Conservation (phyloP, 2,888 invertebrate genomes). For the Netelia fuscicornis region DNA sequence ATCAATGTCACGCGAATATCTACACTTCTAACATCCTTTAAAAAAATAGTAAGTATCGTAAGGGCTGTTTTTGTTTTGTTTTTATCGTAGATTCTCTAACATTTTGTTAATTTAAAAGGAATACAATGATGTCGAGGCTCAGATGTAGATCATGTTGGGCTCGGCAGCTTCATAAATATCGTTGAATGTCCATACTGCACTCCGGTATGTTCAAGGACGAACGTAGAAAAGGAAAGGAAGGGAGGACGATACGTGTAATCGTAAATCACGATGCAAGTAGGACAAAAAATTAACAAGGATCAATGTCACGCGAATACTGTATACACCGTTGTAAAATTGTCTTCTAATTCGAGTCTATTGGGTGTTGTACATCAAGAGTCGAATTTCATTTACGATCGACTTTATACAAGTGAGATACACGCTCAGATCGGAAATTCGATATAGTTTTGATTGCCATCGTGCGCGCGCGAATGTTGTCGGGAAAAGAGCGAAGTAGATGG, state of each 20-base stretch:
- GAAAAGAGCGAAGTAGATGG: neutral
- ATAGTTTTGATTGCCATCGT: constrained; percentile 59
- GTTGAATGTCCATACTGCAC: constrained; percentile 15
- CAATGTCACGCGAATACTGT: constrained; percentile 38
- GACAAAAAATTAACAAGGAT: constrained; percentile 41
- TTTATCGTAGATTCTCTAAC: too few species aligned
- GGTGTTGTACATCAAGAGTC: constrained; percentile 29
- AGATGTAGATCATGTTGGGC: too few species aligned
- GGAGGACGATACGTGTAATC: neutral
- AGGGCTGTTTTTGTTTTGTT: too few species aligned
- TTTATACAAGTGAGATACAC: constrained; percentile 29
- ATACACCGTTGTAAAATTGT: neutral
- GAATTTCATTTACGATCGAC: constrained; percentile 24
- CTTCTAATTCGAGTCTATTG: constrained; percentile 32
- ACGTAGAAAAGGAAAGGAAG: neutral
- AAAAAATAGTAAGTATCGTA: too few species aligned
- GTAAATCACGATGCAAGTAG: neutral
- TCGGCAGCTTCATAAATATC: neutral
- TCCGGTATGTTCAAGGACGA: neutral
- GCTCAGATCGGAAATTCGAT: constrained; percentile 62
- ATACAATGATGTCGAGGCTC: too few species aligned
- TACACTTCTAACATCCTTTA: neutral
- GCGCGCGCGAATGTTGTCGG: neutral
- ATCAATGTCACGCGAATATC: constrained; percentile 42
- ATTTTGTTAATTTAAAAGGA: too few species aligned